Evolutionary conservation across 2,797 vertebrate species (phyloP).

Genomic region (Chaunax sp.): DNA sequence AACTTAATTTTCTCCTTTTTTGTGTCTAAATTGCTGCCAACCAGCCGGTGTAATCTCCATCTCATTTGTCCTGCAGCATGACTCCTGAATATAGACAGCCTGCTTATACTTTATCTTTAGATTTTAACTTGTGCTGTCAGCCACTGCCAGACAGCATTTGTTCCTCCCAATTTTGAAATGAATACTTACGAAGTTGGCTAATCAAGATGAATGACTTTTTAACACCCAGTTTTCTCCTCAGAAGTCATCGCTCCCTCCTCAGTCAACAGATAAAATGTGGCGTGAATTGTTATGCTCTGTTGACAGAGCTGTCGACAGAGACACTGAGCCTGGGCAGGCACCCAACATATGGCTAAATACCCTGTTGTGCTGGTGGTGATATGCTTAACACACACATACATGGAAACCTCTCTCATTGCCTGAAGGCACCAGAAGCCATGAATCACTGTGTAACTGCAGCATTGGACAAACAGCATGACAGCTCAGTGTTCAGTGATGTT

Average conservation of each 20-base stretch:
- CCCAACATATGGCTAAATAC: conserved; percentile 47
- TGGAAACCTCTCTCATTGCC: conserved; percentile 5
- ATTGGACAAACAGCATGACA: conserved; percentile 6
- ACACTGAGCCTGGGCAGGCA: conserved; percentile 35
- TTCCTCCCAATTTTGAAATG: conserved; percentile 25
- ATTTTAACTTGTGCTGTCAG: conserved; percentile 4
- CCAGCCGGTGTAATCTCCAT: neutral
- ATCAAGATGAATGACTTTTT: conserved; percentile 76
- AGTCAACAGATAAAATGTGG: conserved; percentile 56
- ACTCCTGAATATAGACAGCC: neutral
- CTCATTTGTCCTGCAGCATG: too few relatives aligned
- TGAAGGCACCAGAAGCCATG: conserved; percentile 21
- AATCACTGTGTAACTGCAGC: conserved; percentile 63
- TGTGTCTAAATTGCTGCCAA: neutral
- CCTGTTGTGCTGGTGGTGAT: conserved; percentile 51
- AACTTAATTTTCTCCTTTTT: neutral
- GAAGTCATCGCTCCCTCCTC: conserved; percentile 25
- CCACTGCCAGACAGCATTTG: conserved; percentile 34
- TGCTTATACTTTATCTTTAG: neutral
- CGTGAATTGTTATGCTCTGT: conserved; percentile 49
- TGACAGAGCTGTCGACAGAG: conserved; percentile 50
- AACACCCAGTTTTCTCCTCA: conserved; percentile 39
- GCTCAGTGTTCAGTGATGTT: neutral
- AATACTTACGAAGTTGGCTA: conserved; percentile 47
- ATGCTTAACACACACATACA: conserved; percentile 30